phyloP scores from a whole-genome alignment of 2,113 vertebrate genomes.

The Puntigrus tetrazona region DNA sequence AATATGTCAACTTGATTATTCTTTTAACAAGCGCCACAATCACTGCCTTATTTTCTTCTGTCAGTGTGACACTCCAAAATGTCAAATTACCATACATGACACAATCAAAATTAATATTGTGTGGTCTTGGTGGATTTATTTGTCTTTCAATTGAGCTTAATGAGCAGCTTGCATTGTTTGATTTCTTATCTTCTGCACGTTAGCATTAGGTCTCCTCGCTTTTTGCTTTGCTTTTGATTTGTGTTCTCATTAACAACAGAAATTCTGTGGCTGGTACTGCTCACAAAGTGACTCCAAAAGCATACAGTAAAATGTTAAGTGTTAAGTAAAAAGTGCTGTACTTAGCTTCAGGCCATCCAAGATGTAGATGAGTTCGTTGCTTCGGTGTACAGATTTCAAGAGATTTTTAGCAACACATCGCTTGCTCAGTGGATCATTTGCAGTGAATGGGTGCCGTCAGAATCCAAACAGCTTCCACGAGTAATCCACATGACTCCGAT shows the following conservation, averaged over 20 bases:
- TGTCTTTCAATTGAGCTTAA: not conserved
- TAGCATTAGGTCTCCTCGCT: not conserved
- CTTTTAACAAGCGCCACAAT: slow-evolving; percentile 50
- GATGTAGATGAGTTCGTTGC: not conserved
- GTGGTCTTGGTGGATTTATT: slow-evolving; percentile 28
- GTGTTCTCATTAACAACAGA: not conserved
- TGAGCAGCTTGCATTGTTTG: slow-evolving; percentile 17
- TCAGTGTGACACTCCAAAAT: slow-evolving; percentile 34
- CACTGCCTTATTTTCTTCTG: slow-evolving; percentile 37
- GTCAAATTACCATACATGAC: slow-evolving; percentile 52
- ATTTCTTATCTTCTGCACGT: slow-evolving; percentile 18
- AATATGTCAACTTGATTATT: slow-evolving; percentile 47
- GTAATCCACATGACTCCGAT: too few species aligned
- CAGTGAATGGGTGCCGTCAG: not conserved
- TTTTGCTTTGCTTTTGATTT: not conserved
- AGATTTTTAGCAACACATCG: not conserved
- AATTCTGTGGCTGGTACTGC: not conserved
- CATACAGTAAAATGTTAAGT: too few species aligned
- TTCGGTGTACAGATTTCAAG: not conserved
- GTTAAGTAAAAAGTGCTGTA: too few species aligned
- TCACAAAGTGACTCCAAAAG: not conserved
- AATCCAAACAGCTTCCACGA: not conserved
- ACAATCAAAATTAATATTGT: slow-evolving; percentile 30
- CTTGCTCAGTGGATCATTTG: not conserved
- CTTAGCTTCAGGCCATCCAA: not conserved